Evolutionary conservation across 2,888 invertebrate species (phyloP).

Genomic region (Desoria tigrina): DNA sequence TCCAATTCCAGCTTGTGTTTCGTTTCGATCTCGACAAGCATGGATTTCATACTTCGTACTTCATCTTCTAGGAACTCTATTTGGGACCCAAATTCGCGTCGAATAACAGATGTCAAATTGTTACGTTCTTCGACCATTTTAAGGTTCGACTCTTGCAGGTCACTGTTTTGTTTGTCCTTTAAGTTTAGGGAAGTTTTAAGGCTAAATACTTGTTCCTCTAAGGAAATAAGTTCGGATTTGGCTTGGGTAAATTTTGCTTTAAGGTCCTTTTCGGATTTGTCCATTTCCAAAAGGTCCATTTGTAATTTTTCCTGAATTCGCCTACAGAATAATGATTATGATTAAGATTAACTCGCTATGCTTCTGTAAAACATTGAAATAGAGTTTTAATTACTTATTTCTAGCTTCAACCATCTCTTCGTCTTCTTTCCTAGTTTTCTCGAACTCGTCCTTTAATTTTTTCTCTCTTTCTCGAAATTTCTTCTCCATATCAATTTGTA

Average conservation of each 20-base stretch:
- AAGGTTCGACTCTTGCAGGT: slow-evolving; percentile 67
- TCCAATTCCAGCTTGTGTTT: slow-evolving; percentile 51
- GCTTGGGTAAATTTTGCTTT: slow-evolving; percentile 69
- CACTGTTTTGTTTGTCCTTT: slow-evolving; percentile 61
- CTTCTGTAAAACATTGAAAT: not conserved
- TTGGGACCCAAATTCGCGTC: slow-evolving; percentile 66
- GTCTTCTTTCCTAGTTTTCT: slow-evolving; percentile 59
- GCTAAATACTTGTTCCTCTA: slow-evolving; percentile 66
- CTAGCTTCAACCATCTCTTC: slow-evolving; percentile 66
- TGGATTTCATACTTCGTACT: slow-evolving; percentile 40
- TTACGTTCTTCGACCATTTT: slow-evolving; percentile 63
- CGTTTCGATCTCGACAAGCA: slow-evolving; percentile 48
- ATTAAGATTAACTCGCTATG: not conserved
- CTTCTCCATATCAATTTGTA: slow-evolving; percentile 72
- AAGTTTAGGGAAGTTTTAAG: slow-evolving; percentile 66
- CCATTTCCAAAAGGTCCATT: slow-evolving; percentile 68
- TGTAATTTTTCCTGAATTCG: slow-evolving; percentile 76
- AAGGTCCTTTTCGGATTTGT: slow-evolving; percentile 67
- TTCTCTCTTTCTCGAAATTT: slow-evolving; percentile 76
- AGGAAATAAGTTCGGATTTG: slow-evolving; percentile 66
- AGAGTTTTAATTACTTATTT: slow-evolving; percentile 55
- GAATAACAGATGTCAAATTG: slow-evolving; percentile 64
- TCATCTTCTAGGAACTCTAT: slow-evolving; percentile 61
- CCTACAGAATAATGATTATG: slow-evolving; percentile 57
- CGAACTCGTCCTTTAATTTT: slow-evolving; percentile 68